These are phyloP conservation scores for Drosophila colorata DNA, from an alignment of 2,888 invertebrate species.

Conservation along the genomic window DNA sequence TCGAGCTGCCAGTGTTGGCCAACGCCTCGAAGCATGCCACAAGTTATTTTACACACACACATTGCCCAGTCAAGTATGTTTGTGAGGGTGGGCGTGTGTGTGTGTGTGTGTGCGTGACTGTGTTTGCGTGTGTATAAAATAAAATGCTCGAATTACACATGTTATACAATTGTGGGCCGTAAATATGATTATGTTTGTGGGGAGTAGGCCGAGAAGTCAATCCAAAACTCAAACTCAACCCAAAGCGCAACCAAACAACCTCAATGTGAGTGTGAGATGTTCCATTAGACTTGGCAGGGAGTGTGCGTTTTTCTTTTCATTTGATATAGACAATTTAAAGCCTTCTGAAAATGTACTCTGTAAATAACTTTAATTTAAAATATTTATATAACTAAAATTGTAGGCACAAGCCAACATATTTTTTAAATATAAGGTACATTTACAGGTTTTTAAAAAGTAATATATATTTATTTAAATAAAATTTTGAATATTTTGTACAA, in stretches of 20 bases:
- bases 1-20: conserved; percentile 31
- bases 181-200: conserved; percentile 67
- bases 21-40: conserved; percentile 78
- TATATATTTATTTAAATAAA: too few relatives aligned
- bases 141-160: conserved; percentile 76
- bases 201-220: conserved; percentile 22
- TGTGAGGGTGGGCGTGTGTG: too few relatives aligned
- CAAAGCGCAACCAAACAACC: not conserved
- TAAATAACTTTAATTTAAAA: not conserved
- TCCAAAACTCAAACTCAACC: conserved; percentile 11
- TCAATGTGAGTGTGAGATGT: conserved; percentile 10
- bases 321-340: not conserved
- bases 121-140: conserved; percentile 40
- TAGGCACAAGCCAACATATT: too few relatives aligned
- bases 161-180: conserved; percentile 73
- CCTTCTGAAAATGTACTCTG: not conserved
- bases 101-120: conserved; percentile 20
- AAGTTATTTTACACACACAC: conserved; percentile 67
- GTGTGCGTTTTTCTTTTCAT: not conserved
- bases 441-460: too few relatives aligned
- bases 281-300: not conserved
- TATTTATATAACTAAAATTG: too few relatives aligned
- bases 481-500: too few relatives aligned
- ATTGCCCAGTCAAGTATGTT: conserved; percentile 7
- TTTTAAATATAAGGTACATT: too few relatives aligned